Conservation (phyloP, 2,113 vertebrate species). For the Otolemur garnettii region DNA sequence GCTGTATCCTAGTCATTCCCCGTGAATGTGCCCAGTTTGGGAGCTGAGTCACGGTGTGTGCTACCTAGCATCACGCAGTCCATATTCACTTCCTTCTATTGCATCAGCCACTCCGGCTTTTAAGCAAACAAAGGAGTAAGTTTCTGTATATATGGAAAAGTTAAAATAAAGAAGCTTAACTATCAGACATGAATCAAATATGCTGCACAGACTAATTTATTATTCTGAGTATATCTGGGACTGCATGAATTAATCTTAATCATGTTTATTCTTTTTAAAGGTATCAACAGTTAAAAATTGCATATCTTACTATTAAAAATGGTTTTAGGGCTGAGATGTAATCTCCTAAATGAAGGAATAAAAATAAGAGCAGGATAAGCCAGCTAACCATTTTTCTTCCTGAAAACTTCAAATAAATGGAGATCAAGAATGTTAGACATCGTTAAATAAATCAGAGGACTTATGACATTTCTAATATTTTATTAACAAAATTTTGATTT, state of each 20-base stretch:
- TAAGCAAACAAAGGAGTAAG: constrained; percentile 54
- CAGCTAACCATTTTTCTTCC: constrained; percentile 61
- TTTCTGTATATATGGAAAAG: constrained; percentile 34
- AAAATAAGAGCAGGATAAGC: constrained; percentile 73
- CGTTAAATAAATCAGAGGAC: constrained; percentile 81
- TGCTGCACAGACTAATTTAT: constrained; percentile 67
- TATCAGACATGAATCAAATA: constrained; percentile 63
- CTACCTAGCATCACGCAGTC: neutral
- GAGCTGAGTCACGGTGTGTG: neutral
- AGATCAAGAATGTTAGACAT: constrained; percentile 69
- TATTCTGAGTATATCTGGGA: constrained; percentile 68
- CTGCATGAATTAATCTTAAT: constrained; percentile 66
- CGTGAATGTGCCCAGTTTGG: neutral
- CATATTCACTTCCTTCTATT: constrained; percentile 30
- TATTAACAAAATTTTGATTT: constrained; percentile 81
- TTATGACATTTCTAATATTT: constrained; percentile 81
- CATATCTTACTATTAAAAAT: constrained; percentile 78
- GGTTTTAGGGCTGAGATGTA: constrained; percentile 69
- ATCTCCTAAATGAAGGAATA: constrained; percentile 79
- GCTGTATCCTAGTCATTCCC: neutral
- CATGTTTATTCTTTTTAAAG: constrained; percentile 76
- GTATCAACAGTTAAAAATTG: constrained; percentile 70
- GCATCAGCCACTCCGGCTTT: constrained; percentile 7
- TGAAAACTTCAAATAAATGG: constrained; percentile 78
- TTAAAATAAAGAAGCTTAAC: constrained; percentile 68